phyloP scores from a whole-genome alignment of 1,140 invertebrate genomes.

The Eciton burchellii region DNA sequence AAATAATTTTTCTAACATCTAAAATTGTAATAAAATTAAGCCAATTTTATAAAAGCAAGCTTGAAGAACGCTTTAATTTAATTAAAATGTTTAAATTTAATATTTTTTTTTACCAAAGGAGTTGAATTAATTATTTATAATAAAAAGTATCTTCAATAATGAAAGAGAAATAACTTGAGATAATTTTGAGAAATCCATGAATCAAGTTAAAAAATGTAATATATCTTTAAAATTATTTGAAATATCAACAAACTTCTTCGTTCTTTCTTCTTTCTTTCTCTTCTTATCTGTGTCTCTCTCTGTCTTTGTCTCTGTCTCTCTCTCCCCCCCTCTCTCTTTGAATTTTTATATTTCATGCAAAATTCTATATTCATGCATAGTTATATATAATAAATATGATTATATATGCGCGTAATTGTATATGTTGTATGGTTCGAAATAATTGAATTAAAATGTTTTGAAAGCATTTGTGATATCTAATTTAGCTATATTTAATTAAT shows the following conservation, averaged over 20 bases:
- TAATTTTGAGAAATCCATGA: no score
- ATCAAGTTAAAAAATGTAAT: conserved; percentile 8
- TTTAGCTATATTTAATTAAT: not conserved
- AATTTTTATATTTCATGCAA: conserved; percentile 26
- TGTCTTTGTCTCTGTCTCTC: not conserved
- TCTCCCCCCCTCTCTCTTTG: not conserved
- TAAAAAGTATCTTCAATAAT: not conserved
- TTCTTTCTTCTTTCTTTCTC: not conserved
- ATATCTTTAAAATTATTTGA: conserved; percentile 5
- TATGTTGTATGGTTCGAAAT: not conserved
- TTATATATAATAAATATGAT: not conserved
- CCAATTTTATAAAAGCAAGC: not conserved
- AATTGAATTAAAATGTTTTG: not conserved
- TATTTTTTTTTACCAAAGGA: not conserved
- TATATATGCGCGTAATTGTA: not conserved
- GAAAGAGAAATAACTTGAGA: not conserved
- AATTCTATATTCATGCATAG: not conserved
- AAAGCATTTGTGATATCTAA: not conserved
- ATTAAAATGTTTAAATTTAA: not conserved
- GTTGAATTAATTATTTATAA: not conserved
- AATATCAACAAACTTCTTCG: not conserved
- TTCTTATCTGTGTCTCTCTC: not conserved
- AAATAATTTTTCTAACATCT: conserved; percentile 9
- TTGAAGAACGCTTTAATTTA: not conserved
- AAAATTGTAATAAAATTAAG: not conserved